Base-by-base conservation (phyloP, 2,113 vertebrate species). In the Seriola rivoliana region DNA sequence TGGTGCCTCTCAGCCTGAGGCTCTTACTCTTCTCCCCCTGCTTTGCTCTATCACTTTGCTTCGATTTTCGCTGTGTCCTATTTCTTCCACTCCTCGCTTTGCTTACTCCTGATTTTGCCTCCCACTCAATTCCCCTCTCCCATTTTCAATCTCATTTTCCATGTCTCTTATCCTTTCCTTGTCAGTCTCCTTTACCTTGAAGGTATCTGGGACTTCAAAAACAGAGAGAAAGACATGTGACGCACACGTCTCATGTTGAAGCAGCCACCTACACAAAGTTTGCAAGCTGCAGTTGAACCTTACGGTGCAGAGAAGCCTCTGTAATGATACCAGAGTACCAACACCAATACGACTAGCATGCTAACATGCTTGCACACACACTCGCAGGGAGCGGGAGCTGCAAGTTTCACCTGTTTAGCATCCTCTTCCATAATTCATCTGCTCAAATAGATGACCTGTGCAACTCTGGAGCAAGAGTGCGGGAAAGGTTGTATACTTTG, bases 1-100 rank as follows among this genome's bases (percentile, higher is more conserved):
- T 91, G 94, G 94, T 95, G 92, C 86, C 86, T 90, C 87, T 67
- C 86, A 77, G 90, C 94, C 93, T 66, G 48, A 79, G 94, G 95
- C 93, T 86, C 83, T 69, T 70, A 87, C 81, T 82, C 88, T 80
- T 87, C 85, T 78, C 64, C 81, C 84, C 64, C 50, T 69, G 68
- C 85, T 85, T 88, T 86, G 66, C 87, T 85, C 75, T 74, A 85
- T 89, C 85, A 83, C 84, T 86, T 87, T 76, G 68, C 84, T 86
- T 92, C 74, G 59, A 78, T 89, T 87, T 84, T 75, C 58, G 23
- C 79, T 83, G 80, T 80, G 83, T 89, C 86, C 87, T 90, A 88
- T 87, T 93, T 89, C 85, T 91, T 88, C 72, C 75, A 71, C 81
- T 84, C 58, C 62, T 75, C 44, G 40, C 81, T 86, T 75, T 79